Base-by-base conservation (phyloP, 2,113 vertebrate genomes). In the Sarotherodon lohbergeri region DNA sequence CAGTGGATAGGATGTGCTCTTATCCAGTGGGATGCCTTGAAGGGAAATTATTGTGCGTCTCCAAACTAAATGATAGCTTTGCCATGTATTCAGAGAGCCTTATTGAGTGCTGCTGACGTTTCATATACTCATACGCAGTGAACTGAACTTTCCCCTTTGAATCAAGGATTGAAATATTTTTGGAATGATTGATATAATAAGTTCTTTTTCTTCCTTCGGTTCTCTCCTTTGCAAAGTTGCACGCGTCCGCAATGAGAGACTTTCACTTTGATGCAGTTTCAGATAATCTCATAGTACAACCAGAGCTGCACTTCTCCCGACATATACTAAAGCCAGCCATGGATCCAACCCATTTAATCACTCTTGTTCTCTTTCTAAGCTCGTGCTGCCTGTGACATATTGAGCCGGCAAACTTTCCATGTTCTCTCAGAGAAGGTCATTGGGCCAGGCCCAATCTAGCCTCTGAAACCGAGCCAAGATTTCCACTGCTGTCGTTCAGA, bases 391-490 rank as follows among this genome's bases (percentile, higher is more conserved):
- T 88, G 90, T 92, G 92, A 94, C 93, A 93, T 94, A 94, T 94
- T 93, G 94, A 94, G 92, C 88, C 82, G 76, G 92, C 93, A 95
- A 96, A 95, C 94, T 95, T 95, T 94, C 91, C 90, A 89, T 95
- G 94, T 93, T 93, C 93, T 93, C 89, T 79, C 34, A 61, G 91
- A 94, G 95, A 96, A 96, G 95, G 95, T 96, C 95, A 91, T 89
- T 91, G 90, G 94, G 90, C 93, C 94, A 95, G 93, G 88, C 94
- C 95, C 91, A 95, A 96, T 95, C 94, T 91, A 91, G 95, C 94
- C 94, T 94, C 94, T 96, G 95, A 95, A 96, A 96, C 83, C 9
- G 89, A 92, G 95, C 96, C 96, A 96, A 96, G 95, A 96, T 95
- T 95, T 95, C 90, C 94, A 94, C 91, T 92, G 93, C 93, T 95